phyloP scores from a whole-genome alignment of 1,140 invertebrate genomes.

The Zaprionus camerounensis region DNA sequence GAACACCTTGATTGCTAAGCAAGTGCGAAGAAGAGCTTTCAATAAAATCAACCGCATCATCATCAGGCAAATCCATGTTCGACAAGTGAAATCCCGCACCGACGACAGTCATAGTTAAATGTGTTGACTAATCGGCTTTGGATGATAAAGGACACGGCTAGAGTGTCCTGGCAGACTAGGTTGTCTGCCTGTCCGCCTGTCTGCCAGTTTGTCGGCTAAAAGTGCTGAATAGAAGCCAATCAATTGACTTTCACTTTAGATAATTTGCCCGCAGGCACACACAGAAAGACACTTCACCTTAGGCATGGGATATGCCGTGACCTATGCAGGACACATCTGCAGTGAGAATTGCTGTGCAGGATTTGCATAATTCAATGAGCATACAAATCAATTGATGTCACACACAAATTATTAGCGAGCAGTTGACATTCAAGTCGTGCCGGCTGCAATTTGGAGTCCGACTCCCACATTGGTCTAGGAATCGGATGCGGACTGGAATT shows the following conservation, averaged over 20 bases:
- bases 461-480: not conserved
- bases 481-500: constrained; percentile 40
- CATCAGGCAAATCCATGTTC: constrained; percentile 37
- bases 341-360: constrained; percentile 61
- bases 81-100: constrained; percentile 32
- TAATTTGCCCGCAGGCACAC: constrained; percentile 44
- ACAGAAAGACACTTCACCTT: constrained; percentile 17
- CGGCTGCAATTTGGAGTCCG: constrained; percentile 2
- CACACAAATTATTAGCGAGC: constrained; percentile 55
- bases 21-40: constrained; percentile 20
- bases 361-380: constrained; percentile 81
- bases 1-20: constrained; percentile 17
- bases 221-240: constrained; percentile 66
- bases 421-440: constrained; percentile 27
- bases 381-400: constrained; percentile 68
- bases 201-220: constrained; percentile 23
- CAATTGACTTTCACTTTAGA: constrained; percentile 70
- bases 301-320: constrained; percentile 13
- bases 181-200: not conserved
- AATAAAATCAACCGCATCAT: constrained; percentile 51
- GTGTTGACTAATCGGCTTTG: constrained; percentile 52
- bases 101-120: constrained; percentile 34
- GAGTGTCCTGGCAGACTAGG: not conserved
- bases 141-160: constrained; percentile 29
- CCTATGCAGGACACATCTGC: constrained; percentile 48